phyloP scores from a whole-genome alignment of 2,888 invertebrate species.

The Acleris holmiana region DNA sequence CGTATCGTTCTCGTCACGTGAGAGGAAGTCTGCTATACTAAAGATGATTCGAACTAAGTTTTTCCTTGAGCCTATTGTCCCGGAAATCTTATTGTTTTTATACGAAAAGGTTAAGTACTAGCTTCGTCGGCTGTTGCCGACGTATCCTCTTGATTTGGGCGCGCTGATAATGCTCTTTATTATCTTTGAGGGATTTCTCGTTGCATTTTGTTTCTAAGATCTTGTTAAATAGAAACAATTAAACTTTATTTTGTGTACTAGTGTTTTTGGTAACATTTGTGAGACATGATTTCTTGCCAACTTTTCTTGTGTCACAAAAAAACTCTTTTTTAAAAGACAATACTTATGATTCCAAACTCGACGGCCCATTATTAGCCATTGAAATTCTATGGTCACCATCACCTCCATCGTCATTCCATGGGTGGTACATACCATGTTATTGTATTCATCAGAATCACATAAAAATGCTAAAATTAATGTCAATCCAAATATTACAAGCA shows the following conservation, averaged over 20 bases:
- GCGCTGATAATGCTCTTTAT: conserved; percentile 22
- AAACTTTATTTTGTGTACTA: not conserved
- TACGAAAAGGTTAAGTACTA: conserved; percentile 32
- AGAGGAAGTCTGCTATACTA: not conserved
- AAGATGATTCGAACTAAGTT: conserved; percentile 8
- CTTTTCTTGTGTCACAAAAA: no score
- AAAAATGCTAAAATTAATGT: no score
- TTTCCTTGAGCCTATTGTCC: conserved; percentile 30
- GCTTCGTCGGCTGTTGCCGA: conserved; percentile 22
- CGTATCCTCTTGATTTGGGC: conserved; percentile 31
- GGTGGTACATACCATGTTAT: no score
- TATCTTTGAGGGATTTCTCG: conserved; percentile 15
- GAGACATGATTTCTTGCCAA: no score
- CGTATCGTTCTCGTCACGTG: not conserved
- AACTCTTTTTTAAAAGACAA: no score
- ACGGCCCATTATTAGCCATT: no score
- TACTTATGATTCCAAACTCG: no score
- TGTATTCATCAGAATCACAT: no score
- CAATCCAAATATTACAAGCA: no score
- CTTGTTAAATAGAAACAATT: not conserved
- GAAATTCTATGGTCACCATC: no score
- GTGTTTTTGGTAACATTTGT: no score
- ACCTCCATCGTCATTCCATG: no score
- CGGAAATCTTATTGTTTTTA: conserved; percentile 35
- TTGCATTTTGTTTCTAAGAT: not conserved